Evolutionary conservation across 2,113 vertebrate genomes (phyloP).

Genomic region (Corapipo altera): DNA sequence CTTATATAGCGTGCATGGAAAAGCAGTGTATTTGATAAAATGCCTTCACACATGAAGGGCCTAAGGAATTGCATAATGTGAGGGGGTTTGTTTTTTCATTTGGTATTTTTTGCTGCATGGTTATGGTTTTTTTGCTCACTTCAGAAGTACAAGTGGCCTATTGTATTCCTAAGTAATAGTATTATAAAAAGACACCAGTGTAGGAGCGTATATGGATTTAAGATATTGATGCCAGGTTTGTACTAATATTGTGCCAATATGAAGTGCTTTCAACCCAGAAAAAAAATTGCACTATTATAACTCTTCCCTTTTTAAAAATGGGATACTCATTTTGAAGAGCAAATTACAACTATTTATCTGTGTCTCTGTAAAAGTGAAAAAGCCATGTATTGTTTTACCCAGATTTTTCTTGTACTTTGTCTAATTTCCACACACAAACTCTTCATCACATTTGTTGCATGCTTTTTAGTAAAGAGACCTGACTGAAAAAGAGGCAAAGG

Average conservation of each 20-base stretch:
- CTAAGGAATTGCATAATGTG: not conserved
- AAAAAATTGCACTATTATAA: constrained; percentile 55
- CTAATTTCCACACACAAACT: not conserved
- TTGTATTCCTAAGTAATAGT: not conserved
- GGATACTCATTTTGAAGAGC: constrained; percentile 29
- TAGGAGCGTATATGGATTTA: not conserved
- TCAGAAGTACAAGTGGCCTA: not conserved
- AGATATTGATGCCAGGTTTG: constrained; percentile 12
- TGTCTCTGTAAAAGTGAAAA: constrained; percentile 40
- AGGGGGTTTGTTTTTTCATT: not conserved
- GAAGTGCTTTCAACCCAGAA: constrained; percentile 1
- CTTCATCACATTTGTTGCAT: not conserved
- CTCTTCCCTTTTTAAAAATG: constrained; percentile 39
- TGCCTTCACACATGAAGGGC: not conserved
- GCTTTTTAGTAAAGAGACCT: not conserved
- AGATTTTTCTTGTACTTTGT: constrained; percentile 12
- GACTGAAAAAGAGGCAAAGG: not conserved
- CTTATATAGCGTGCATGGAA: rapidly evolving
- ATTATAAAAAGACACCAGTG: not conserved
- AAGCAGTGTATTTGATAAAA: not conserved
- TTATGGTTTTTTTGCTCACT: rapidly evolving
- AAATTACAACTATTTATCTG: constrained; percentile 59
- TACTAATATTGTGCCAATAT: constrained; percentile 30
- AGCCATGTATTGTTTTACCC: constrained; percentile 9
- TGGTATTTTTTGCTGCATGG: not conserved